These are phyloP conservation scores for Plodia interpunctella DNA, from an alignment of 1,140 invertebrate species.

Conservation along the genomic window DNA sequence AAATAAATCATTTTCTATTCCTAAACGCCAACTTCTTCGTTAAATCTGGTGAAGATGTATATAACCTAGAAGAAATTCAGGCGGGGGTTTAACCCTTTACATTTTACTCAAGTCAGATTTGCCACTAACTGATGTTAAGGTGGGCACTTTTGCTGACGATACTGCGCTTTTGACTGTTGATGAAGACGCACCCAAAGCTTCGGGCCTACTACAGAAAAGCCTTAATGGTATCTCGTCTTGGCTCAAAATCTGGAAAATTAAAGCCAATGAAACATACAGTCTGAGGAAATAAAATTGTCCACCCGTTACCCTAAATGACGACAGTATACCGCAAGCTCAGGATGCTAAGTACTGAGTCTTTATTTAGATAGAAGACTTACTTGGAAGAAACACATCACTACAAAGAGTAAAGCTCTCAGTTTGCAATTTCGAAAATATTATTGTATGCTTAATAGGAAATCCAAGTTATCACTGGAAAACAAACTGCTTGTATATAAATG, in stretches of 20 bases:
- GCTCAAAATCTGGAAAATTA: background rate
- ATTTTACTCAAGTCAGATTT: background rate
- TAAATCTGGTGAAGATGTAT: background rate
- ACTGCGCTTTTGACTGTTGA: slow-evolving; percentile 3
- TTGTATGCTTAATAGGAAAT: too few relatives aligned
- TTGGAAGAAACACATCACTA: too few relatives aligned
- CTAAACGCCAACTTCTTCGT: slow-evolving; percentile 9
- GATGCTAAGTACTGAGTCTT: too few relatives aligned
- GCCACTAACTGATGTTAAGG: background rate
- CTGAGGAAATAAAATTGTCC: too few relatives aligned
- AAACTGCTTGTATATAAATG: too few relatives aligned
- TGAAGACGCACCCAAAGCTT: background rate
- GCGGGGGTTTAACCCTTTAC: slow-evolving; percentile 9
- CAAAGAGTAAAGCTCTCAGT: too few relatives aligned
- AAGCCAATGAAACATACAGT: background rate
- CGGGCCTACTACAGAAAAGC: background rate
- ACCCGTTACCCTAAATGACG: too few relatives aligned
- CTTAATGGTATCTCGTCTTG: background rate
- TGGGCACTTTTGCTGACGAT: slow-evolving; percentile 10
- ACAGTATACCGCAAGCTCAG: too few relatives aligned
- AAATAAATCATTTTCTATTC: background rate
- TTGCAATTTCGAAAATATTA: too few relatives aligned
- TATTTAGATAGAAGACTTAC: too few relatives aligned
- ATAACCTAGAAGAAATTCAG: background rate
- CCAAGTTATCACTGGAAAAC: too few relatives aligned